Evolutionary conservation across 2,113 vertebrate species (phyloP), one percentile per base, ranked within the genome.

Genomic region (Machaerirhynchus nigripectus): DNA sequence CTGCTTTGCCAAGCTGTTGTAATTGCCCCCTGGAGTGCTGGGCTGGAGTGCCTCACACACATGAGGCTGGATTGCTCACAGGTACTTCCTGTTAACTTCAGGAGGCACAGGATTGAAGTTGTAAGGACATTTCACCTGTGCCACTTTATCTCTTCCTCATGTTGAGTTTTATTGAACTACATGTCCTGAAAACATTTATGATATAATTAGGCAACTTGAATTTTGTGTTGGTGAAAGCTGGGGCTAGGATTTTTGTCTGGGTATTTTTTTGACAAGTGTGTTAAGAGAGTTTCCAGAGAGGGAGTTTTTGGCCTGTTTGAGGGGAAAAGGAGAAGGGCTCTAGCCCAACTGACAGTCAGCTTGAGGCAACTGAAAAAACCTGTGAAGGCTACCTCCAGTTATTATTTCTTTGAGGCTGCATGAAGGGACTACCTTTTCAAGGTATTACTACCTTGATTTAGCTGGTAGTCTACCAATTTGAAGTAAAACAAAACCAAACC

Each of bases 251-350:
- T 90, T 31, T 31, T 35, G 8, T 13, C 49, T 49, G 27, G 7
- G 3, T 68, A 26, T 40, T 52, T 65, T 65, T 80, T 46, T 40
- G n/a, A 33, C 20, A 74, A 74, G 10, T 8, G 27, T 3, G 1
- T 53, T 20, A 44, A 53, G 13, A 86, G 7, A 77, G 42, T 63
- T 87, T 81, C 52, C 30, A 67, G 12, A 50, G 8, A 15, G 7
- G 11, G 24, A 50, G 3, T 2, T 70, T 92, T 83, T 31, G 13
- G 24, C 3, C 14, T 46, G 4, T 24, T 52, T 10, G 0, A 0
- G 6, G 4, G 4, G 2, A 5, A 73, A 68, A 55, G 0, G 9
- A 9, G 2, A 9, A 61, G 35, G 5, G 16, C 30, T 70, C 3
- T 17, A 74, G 40, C 23, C 16, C 33, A 76, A 4, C 0, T 40